phyloP scores from a whole-genome alignment of 2,113 vertebrate genomes.

The Otocyon megalotis region DNA sequence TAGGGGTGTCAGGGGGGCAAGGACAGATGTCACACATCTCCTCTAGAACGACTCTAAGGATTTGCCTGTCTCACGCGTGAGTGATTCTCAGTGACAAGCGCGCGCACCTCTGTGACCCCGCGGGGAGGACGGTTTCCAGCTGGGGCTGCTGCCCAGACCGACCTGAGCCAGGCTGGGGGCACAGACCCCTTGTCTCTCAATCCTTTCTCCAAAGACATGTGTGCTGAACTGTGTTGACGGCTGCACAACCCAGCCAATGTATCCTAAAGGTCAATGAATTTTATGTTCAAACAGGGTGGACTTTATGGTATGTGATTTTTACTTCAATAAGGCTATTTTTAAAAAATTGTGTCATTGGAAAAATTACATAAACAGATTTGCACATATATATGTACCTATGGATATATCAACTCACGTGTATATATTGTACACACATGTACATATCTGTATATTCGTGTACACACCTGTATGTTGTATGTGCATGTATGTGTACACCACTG shows the following conservation, averaged over 20 bases:
- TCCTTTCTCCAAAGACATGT: fast-evolving
- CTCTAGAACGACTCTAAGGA: not conserved
- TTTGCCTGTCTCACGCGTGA: not conserved
- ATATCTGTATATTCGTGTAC: not conserved
- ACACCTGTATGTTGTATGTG: not conserved
- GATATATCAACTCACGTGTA: not conserved
- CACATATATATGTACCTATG: not conserved
- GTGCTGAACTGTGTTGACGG: fast-evolving
- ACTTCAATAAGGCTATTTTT: not conserved
- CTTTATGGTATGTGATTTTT: too few species aligned
- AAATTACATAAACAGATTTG: not conserved
- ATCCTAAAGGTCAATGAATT: not conserved
- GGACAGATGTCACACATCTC: conserved; percentile 44
- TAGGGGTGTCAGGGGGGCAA: not conserved
- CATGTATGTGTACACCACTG: not conserved
- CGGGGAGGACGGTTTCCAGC: not conserved
- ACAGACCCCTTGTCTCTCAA: not conserved
- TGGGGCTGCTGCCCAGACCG: not conserved
- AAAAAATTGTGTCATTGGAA: not conserved
- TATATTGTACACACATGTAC: not conserved
- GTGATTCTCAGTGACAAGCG: not conserved
- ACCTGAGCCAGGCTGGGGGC: not conserved
- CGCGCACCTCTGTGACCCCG: not conserved
- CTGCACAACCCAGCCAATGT: fast-evolving
- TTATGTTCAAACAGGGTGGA: not conserved